Evolutionary conservation across 2,797 vertebrate species (phyloP).

Genomic region (Florisuga fusca): DNA sequence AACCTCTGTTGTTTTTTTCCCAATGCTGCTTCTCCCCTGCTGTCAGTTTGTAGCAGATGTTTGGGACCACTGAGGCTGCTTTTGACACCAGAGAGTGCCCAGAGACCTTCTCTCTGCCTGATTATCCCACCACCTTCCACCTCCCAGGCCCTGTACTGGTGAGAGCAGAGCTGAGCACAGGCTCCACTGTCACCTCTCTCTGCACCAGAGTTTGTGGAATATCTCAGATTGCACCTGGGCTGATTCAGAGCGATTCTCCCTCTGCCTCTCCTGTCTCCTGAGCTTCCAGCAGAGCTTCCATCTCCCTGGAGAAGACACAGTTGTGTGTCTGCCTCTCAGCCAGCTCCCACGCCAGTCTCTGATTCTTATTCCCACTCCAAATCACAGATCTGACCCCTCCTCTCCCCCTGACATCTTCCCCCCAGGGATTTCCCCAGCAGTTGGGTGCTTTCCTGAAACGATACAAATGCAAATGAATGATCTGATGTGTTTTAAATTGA

Average conservation of each 20-base stretch:
- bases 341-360: neutral
- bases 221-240: neutral
- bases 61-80: neutral
- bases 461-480: rapidly evolving
- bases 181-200: neutral
- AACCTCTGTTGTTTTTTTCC: neutral
- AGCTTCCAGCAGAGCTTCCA: neutral
- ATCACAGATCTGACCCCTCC: neutral
- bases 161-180: conserved; percentile 22
- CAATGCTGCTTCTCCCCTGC: neutral
- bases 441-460: neutral
- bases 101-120: neutral
- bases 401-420: neutral
- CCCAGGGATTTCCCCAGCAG: neutral
- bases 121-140: neutral
- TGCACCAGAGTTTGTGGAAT: neutral
- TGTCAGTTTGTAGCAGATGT: neutral
- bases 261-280: neutral
- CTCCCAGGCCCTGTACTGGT: neutral
- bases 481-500: neutral
- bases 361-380: neutral
- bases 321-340: neutral
- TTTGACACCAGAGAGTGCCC: neutral
- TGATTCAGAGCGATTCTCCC: neutral
- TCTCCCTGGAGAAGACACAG: neutral